These are phyloP conservation scores for Omphaloscelis lunosa DNA, from an alignment of 2,888 invertebrate species.

Conservation along the genomic window DNA sequence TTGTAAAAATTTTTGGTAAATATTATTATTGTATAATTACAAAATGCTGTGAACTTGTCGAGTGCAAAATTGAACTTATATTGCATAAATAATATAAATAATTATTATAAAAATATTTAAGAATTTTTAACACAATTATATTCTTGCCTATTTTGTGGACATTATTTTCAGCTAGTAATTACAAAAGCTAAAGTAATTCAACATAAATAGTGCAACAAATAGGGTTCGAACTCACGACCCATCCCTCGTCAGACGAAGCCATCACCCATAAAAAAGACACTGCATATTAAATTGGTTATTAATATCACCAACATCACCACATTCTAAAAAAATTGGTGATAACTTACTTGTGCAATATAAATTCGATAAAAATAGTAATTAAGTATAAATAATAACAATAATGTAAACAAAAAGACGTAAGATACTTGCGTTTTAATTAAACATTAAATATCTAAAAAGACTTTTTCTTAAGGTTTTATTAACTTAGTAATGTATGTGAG, in stretches of 20 bases:
- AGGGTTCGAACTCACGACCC: not conserved
- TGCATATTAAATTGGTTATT: not conserved
- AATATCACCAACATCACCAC: not conserved
- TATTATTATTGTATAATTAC: constrained; percentile 15
- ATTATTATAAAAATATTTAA: not conserved
- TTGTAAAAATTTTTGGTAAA: constrained; percentile 21
- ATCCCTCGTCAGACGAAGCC: not conserved
- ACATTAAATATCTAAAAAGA: constrained; percentile 30
- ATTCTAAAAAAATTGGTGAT: not conserved
- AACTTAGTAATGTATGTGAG: constrained; percentile 22
- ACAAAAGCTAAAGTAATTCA: not conserved
- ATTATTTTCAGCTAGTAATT: not conserved
- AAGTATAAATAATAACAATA: constrained; percentile 52
- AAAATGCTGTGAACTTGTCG: constrained; percentile 48
- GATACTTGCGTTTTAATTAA: constrained; percentile 50
- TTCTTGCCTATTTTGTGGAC: not conserved
- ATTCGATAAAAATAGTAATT: constrained; percentile 45
- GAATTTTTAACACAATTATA: not conserved
- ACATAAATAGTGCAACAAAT: not conserved
- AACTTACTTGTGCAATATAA: constrained; percentile 51
- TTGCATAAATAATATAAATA: constrained; percentile 39
- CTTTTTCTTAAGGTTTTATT: constrained; percentile 26
- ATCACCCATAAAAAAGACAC: not conserved
- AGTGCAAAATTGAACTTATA: constrained; percentile 55
- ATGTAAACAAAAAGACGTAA: constrained; percentile 53